Evolutionary conservation across 2,888 invertebrate genomes (phyloP).

Genomic region (Callyntrura guangdongensis): DNA sequence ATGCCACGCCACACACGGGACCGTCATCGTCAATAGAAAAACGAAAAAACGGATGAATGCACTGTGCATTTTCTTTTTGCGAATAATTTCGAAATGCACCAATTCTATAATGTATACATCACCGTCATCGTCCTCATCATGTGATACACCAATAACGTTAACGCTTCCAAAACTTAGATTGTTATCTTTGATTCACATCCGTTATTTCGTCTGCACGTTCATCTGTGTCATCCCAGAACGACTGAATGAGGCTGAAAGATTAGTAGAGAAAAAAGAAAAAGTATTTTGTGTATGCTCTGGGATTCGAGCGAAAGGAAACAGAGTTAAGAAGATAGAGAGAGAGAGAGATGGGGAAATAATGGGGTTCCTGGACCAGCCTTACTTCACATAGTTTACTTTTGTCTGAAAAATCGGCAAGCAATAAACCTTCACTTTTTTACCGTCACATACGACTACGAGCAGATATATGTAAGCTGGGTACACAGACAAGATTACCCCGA

Average conservation of each 20-base stretch:
- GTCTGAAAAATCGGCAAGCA: background rate
- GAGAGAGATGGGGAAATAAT: background rate
- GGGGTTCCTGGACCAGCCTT: constrained; percentile 51
- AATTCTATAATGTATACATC: background rate
- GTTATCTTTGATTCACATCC: constrained; percentile 4
- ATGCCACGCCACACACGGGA: background rate
- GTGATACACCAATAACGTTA: background rate
- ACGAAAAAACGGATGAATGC: constrained; percentile 28
- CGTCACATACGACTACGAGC: constrained; percentile 11
- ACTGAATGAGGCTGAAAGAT: constrained; percentile 6
- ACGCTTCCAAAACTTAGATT: background rate
- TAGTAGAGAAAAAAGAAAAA: background rate
- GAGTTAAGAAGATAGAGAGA: background rate
- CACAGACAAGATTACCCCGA: too few relatives aligned
- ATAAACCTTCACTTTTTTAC: constrained; percentile 16
- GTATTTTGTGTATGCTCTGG: background rate
- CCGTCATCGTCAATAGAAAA: background rate
- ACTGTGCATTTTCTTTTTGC: constrained; percentile 11
- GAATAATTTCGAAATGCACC: constrained; percentile 40
- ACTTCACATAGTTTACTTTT: background rate
- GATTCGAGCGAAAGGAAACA: background rate
- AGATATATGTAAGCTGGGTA: background rate
- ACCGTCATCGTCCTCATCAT: background rate
- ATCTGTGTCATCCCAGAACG: background rate
- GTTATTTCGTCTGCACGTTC: background rate